A percentile compares a stretch with the other conserved stretches of the same genome.
Conservation (phyloP, 2,888 invertebrate genomes). For the Habroteleia sp. region DNA sequence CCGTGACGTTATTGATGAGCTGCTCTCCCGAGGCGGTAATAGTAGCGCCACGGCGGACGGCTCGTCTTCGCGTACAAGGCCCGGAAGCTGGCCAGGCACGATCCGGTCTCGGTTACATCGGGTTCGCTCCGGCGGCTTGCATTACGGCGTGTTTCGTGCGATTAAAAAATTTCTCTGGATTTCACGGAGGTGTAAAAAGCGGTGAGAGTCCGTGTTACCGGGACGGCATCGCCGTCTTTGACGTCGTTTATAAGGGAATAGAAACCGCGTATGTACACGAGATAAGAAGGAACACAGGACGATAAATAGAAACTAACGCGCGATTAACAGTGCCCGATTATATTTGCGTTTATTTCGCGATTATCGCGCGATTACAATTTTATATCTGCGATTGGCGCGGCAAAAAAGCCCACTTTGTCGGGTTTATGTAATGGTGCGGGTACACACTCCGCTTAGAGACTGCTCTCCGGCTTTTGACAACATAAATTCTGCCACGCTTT, state of each 20-base stretch:
- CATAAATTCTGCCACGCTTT: conserved; percentile 33
- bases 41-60: conserved; percentile 57
- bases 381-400: conserved; percentile 28
- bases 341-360: conserved; percentile 57
- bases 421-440: conserved; percentile 34
- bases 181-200: conserved; percentile 65
- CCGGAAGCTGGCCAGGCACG: conserved; percentile 64
- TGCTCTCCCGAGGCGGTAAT: conserved; percentile 50
- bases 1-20: conserved; percentile 60
- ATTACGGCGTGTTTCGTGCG: conserved; percentile 63
- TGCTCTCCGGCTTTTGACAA: conserved; percentile 6
- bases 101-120: conserved; percentile 64
- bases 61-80: conserved; percentile 61
- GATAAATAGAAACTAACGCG: conserved; percentile 63
- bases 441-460: conserved; percentile 18
- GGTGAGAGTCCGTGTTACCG: conserved; percentile 63
- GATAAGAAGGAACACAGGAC: conserved; percentile 55
- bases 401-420: conserved; percentile 48
- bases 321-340: conserved; percentile 62
- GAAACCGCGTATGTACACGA: conserved; percentile 62
- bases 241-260: conserved; percentile 66
- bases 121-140: conserved; percentile 54
- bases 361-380: conserved; percentile 61
- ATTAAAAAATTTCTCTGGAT: conserved; percentile 65
- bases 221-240: conserved; percentile 64